A percentile compares a stretch with the other conserved stretches of the same genome.
These are phyloP conservation scores for Thinocorus orbignyianus DNA, from an alignment of 2,113 vertebrate species.

Conservation along the genomic window DNA sequence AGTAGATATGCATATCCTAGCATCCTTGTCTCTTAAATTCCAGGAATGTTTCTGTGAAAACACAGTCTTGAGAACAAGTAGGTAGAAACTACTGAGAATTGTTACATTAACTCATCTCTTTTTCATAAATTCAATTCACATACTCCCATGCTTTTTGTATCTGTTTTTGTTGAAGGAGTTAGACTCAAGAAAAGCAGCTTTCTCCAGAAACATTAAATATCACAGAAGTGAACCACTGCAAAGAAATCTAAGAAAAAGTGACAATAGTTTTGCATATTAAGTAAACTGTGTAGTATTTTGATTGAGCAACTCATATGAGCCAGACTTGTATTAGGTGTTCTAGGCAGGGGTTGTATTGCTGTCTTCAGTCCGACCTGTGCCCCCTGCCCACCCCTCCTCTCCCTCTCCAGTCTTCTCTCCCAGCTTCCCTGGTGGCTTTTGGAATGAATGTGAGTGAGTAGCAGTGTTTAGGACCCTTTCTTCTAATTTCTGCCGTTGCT, in stretches of 20 bases:
- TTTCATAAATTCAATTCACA: background rate
- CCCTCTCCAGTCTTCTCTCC: too few species aligned
- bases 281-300: background rate
- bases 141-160: background rate
- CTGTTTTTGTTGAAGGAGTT: background rate
- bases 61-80: background rate
- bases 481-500: background rate
- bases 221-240: background rate
- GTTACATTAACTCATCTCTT: background rate
- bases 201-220: background rate
- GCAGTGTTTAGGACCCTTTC: background rate
- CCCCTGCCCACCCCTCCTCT: too few species aligned
- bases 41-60: background rate
- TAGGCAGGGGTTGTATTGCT: background rate
- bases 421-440: background rate
- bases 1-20: background rate
- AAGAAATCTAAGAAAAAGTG: background rate
- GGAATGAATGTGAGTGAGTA: background rate
- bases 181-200: background rate
- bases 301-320: background rate
- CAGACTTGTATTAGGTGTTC: background rate
- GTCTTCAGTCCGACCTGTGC: background rate
- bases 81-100: background rate
- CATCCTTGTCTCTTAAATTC: background rate
- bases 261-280: background rate